Evolutionary conservation across 2,888 invertebrate species (phyloP), one percentile per base, ranked within the genome.

Genomic region (Psylliodes chrysocephalus): DNA sequence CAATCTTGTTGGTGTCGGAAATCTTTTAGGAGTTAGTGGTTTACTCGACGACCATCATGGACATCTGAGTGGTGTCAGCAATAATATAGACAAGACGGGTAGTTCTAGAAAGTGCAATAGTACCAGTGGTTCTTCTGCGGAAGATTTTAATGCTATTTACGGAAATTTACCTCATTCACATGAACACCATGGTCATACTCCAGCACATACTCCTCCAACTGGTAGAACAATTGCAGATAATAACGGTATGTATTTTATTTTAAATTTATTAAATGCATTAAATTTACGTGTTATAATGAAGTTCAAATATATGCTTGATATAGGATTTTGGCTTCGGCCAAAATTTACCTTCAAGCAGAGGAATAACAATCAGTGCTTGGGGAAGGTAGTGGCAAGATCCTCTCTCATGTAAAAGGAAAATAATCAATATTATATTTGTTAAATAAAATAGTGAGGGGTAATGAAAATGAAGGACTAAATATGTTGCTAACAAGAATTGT

Each of bases 81-180:
- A 82, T 62, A 73, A 71, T 61, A 66, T 71, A 40, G 74, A 74
- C 59, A 79, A 77, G 46, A 84, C 84, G 75, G 87, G 87, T 51
- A 74, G 76, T 85, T 66, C 75, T 38, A 83, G 90, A 70, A 93
- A 93, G 84, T 93, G 93, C 83, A 92, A 93, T 84, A 70, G 67
- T 51, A 90, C 90, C 75, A 88, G 90, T 66, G 89, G 90, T 10
- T 92, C 92, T 19, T 92, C 92, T 52, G 92, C 93, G 42, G 95
- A 95, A 82, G 95, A 96, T 84, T 95, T 95, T 81, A 89, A 91
- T 62, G 91, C 94, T 18, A 85, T 95, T 74, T 95, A 96, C 82
- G 91, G 92, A 18, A 85, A 86, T 8, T 66, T 82, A 78, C 85
- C 71, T 75, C 75, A 79, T 17, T 82, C 82, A 53, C 82, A 86